phyloP scores from a whole-genome alignment of 2,113 vertebrate species.

The Percina caprodes region DNA sequence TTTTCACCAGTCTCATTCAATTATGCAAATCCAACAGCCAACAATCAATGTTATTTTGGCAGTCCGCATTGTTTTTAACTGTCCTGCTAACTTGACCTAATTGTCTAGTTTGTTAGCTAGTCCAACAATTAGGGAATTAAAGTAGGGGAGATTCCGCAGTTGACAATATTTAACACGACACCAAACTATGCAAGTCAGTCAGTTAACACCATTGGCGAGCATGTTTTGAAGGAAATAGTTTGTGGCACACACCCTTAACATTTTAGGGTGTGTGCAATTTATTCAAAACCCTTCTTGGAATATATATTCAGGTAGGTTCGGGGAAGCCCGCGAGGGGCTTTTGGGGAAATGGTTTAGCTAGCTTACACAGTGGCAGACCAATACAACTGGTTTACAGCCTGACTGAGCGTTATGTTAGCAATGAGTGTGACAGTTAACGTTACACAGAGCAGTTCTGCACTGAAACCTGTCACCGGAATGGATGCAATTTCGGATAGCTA shows the following conservation, averaged over 20 bases:
- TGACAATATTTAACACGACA: not conserved
- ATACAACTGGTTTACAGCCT: constrained; percentile 4
- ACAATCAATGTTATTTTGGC: not conserved
- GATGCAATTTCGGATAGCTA: not conserved
- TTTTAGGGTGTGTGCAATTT: not conserved
- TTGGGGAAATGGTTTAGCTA: not conserved
- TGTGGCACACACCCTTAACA: not conserved
- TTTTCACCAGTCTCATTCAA: constrained; percentile 1
- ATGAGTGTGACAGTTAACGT: constrained; percentile 21
- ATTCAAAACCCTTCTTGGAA: not conserved
- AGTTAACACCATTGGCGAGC: no score
- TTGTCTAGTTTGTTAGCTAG: no score
- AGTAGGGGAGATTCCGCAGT: not conserved
- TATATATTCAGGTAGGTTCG: rapidly evolving
- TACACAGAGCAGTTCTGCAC: not conserved
- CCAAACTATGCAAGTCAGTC: not conserved
- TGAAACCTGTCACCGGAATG: not conserved
- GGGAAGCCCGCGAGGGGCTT: not conserved
- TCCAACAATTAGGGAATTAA: not conserved
- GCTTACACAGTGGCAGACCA: not conserved
- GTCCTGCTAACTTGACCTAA: not conserved
- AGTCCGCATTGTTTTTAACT: not conserved
- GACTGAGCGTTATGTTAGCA: constrained; percentile 48
- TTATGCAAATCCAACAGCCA: not conserved
- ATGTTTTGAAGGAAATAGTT: not conserved